These are phyloP conservation scores for Cairina moschata DNA, from an alignment of 2,113 vertebrate genomes.

Conservation along the genomic window DNA sequence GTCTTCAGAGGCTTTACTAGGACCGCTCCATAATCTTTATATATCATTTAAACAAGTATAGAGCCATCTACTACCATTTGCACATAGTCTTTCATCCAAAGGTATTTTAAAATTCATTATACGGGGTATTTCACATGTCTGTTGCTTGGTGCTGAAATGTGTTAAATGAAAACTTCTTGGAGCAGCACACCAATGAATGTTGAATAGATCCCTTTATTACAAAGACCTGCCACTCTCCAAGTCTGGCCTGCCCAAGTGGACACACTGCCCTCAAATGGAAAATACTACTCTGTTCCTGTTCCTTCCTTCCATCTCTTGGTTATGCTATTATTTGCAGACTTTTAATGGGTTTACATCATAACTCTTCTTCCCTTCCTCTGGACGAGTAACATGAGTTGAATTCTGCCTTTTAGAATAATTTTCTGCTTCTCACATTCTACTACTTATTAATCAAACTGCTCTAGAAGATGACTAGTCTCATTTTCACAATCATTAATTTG, in stretches of 20 bases:
- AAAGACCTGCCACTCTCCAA: neutral
- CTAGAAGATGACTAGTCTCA: neutral
- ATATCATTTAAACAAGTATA: neutral
- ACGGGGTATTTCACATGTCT: neutral
- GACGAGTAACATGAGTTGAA: neutral
- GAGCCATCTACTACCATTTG: neutral
- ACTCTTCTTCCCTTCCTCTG: neutral
- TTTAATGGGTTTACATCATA: neutral
- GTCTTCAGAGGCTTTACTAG: neutral
- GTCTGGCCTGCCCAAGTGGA: neutral
- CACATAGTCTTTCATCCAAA: neutral
- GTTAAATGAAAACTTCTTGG: neutral
- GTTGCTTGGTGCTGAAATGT: neutral
- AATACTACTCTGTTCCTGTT: neutral
- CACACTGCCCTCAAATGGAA: neutral
- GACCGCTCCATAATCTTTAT: neutral
- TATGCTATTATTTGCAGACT: neutral
- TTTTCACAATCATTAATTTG: neutral
- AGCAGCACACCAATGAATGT: neutral
- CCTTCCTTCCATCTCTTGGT: neutral
- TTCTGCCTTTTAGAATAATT: neutral
- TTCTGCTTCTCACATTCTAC: neutral
- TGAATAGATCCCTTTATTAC: neutral
- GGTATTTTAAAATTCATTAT: neutral
- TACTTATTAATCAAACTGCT: neutral